Conservation (phyloP, 2,888 invertebrate genomes). For the Criorhina ranunculi region DNA sequence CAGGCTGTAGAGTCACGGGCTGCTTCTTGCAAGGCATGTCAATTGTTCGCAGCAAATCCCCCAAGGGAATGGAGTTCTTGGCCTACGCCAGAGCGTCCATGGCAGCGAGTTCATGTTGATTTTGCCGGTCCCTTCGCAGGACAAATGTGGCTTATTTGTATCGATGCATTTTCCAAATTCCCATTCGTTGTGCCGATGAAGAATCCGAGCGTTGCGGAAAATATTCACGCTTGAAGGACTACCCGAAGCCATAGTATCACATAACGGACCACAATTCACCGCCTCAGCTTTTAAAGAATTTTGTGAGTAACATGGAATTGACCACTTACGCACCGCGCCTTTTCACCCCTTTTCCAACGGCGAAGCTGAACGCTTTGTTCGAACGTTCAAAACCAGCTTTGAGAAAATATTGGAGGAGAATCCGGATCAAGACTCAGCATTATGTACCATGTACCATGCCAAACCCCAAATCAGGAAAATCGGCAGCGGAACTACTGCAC, state of each 20-base stretch:
- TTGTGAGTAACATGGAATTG: not conserved
- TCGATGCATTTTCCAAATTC: not conserved
- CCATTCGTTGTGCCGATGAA: no score
- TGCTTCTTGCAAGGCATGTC: not conserved
- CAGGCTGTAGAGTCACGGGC: not conserved
- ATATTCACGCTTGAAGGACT: no score
- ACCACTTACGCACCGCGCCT: not conserved
- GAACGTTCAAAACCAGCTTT: no score
- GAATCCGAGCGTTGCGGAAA: not conserved
- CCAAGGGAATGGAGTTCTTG: not conserved
- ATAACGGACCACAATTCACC: no score
- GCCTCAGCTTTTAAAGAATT: not conserved
- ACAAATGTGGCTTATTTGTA: conserved; percentile 5
- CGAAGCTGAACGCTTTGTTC: no score
- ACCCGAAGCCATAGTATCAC: not conserved
- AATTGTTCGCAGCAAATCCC: not conserved
- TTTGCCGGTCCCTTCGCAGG: not conserved
- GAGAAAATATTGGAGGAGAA: not conserved
- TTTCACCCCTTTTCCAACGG: not conserved
- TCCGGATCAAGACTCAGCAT: not conserved
- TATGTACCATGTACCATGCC: not conserved
- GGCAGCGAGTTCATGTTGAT: not conserved
- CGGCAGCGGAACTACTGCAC: not conserved
- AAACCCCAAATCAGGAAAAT: not conserved
- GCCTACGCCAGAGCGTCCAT: not conserved